phyloP scores from a whole-genome alignment of 2,888 invertebrate species.

The Ichneumoninae sp. region DNA sequence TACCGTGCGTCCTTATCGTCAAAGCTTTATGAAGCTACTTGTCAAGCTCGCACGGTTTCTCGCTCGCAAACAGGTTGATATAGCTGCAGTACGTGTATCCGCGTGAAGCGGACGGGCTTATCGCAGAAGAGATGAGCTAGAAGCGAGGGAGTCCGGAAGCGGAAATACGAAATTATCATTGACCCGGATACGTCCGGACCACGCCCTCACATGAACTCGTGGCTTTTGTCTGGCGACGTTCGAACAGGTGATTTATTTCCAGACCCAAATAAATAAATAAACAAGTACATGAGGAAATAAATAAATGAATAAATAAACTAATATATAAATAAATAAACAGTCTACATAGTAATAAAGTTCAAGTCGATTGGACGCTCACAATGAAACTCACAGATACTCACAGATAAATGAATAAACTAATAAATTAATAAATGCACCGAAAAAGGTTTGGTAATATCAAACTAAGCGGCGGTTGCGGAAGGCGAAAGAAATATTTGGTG shows the following conservation, averaged over 20 bases:
- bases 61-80: constrained; percentile 1
- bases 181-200: constrained; percentile 15
- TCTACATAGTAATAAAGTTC: too few species aligned
- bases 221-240: neutral
- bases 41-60: constrained; percentile 24
- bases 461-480: too few species aligned
- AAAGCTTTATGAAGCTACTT: constrained; percentile 52
- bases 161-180: constrained; percentile 42
- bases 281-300: neutral
- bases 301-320: neutral
- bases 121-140: constrained; percentile 17
- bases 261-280: neutral
- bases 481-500: too few species aligned
- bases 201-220: constrained; percentile 7
- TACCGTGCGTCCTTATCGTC: constrained; percentile 39
- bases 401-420: too few species aligned
- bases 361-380: too few species aligned
- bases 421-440: too few species aligned
- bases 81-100: constrained; percentile 17
- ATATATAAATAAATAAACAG: neutral
- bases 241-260: neutral
- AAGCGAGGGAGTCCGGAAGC: constrained; percentile 5
- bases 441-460: too few species aligned
- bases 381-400: too few species aligned
- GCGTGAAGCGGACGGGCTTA: constrained; percentile 34